Evolutionary conservation across 2,797 vertebrate species (phyloP).

Genomic region (Poeciliopsis infans): DNA sequence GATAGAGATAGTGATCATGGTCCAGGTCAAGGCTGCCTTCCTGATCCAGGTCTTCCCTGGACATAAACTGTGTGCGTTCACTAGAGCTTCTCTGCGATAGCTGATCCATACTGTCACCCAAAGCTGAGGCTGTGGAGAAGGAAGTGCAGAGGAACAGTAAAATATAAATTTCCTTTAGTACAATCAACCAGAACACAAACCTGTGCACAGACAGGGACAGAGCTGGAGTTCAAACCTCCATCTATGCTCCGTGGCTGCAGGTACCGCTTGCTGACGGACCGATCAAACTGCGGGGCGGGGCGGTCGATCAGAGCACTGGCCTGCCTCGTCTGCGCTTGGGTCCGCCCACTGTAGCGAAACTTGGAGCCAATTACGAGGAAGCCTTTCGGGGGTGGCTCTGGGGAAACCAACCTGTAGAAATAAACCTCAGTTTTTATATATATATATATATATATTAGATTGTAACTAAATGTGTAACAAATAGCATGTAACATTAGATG

Average conservation of each 20-base stretch:
- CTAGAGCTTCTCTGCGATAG: slow-evolving; percentile 81
- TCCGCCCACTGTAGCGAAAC: slow-evolving; percentile 97
- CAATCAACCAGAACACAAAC: background rate
- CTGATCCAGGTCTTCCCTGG: slow-evolving; percentile 83
- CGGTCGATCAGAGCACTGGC: slow-evolving; percentile 96
- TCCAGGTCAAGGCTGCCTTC: slow-evolving; percentile 82
- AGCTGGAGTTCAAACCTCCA: slow-evolving; percentile 83
- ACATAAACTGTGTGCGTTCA: slow-evolving; percentile 79
- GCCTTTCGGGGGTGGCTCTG: slow-evolving; percentile 96
- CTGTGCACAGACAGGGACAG: background rate
- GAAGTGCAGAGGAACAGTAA: background rate
- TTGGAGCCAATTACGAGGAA: slow-evolving; percentile 99
- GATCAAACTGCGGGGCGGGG: slow-evolving; percentile 94
- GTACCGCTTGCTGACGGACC: slow-evolving; percentile 97
- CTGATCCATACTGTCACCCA: slow-evolving; percentile 90
- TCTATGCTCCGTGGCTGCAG: slow-evolving; percentile 94
- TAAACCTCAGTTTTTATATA: slow-evolving; percentile 10
- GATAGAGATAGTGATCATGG: slow-evolving; percentile 78
- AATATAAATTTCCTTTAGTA: slow-evolving; percentile 13
- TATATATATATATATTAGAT: background rate
- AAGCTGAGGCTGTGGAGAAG: slow-evolving; percentile 81
- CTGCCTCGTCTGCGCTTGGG: slow-evolving; percentile 96
- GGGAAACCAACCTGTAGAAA: slow-evolving; percentile 90
- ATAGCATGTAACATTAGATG: background rate
- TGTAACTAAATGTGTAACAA: background rate